phyloP scores from a whole-genome alignment of 2,113 vertebrate species.

The Calyptomena viridis region DNA sequence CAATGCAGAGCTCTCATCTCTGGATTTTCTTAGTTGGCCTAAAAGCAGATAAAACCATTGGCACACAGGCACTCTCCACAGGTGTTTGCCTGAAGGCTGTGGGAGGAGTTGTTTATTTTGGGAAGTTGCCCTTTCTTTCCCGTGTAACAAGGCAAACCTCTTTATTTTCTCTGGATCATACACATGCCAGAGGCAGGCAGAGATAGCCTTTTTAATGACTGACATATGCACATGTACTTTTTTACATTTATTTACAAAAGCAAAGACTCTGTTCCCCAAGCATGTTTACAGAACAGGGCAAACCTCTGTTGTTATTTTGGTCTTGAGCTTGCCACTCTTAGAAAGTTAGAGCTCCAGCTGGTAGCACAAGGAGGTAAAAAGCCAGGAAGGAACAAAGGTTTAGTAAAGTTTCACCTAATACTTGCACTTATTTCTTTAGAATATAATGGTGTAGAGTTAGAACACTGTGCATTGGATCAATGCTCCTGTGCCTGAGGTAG shows the following conservation, averaged over 20 bases:
- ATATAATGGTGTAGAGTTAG: background rate
- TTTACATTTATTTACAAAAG: background rate
- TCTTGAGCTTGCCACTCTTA: background rate
- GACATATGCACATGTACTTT: background rate
- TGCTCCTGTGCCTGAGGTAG: background rate
- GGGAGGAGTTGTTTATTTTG: background rate
- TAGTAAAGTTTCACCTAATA: background rate
- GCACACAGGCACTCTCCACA: background rate
- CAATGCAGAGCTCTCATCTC: background rate
- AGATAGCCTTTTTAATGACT: background rate
- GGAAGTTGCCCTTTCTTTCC: background rate
- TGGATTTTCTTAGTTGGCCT: conserved; percentile 2
- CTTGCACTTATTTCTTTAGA: background rate
- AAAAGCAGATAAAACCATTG: background rate
- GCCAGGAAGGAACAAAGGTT: background rate
- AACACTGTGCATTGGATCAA: background rate
- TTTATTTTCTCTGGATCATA: background rate
- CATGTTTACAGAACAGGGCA: background rate
- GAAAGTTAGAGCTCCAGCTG: background rate
- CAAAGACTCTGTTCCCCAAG: background rate
- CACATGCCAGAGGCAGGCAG: background rate
- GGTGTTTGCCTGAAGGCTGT: conserved; percentile 26
- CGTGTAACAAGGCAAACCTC: background rate
- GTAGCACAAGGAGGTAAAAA: background rate
- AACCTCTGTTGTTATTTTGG: background rate